Conservation (phyloP, 2,888 invertebrate species). For the Nymphalis c-album region DNA sequence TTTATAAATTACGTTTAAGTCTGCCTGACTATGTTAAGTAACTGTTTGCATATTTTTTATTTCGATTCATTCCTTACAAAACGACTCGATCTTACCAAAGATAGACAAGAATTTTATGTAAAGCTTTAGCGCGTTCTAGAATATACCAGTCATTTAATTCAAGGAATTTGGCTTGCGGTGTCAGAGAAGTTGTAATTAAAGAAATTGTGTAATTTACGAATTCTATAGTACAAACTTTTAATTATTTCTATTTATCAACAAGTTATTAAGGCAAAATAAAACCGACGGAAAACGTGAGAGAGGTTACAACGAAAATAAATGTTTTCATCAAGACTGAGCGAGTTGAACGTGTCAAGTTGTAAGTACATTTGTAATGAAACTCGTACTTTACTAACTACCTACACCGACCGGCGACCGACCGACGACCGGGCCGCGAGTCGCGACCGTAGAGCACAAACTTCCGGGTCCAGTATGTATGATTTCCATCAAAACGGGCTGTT, state of each 20-base stretch:
- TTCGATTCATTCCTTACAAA: neutral
- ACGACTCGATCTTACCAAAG: neutral
- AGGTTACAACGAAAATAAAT: too few species aligned
- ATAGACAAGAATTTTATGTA: neutral
- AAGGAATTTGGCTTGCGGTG: neutral
- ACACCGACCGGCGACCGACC: too few species aligned
- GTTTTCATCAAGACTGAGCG: neutral
- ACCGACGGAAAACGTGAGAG: too few species aligned
- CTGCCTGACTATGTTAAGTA: neutral
- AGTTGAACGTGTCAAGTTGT: neutral
- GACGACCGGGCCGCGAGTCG: neutral
- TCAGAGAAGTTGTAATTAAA: neutral
- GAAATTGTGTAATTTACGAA: neutral
- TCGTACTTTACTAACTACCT: neutral
- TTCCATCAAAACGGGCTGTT: conserved; percentile 27
- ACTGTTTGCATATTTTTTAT: neutral
- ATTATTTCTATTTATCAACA: neutral
- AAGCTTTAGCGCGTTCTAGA: neutral
- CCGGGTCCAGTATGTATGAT: conserved; percentile 13
- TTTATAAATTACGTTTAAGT: neutral
- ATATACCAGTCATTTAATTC: neutral
- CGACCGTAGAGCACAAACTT: neutral
- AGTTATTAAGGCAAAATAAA: too few species aligned
- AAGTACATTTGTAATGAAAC: neutral
- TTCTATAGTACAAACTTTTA: neutral